Evolutionary conservation across 2,888 invertebrate species (phyloP).

Genomic region (Lithophane socia): DNA sequence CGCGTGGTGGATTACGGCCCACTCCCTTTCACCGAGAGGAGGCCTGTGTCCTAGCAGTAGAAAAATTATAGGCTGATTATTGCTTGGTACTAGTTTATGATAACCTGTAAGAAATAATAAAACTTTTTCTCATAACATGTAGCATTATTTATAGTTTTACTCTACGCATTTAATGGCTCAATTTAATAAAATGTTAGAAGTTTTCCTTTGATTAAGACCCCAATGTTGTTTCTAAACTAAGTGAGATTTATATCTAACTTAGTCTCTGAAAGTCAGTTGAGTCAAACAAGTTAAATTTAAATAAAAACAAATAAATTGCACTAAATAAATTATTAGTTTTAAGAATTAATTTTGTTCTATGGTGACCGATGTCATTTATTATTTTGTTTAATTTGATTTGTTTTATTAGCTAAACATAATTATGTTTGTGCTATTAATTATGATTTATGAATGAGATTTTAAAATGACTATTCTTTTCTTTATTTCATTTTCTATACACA

Average conservation of each 20-base stretch:
- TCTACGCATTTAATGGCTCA: background rate
- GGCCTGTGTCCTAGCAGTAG: too few species aligned
- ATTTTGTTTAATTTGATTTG: conserved; percentile 6
- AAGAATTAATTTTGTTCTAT: conserved; percentile 26
- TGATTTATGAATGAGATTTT: background rate
- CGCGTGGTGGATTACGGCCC: too few species aligned
- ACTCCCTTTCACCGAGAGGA: too few species aligned
- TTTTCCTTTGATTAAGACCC: conserved; percentile 12
- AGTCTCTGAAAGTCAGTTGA: conserved; percentile 33
- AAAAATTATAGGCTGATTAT: too few species aligned
- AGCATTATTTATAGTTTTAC: background rate
- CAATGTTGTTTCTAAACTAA: conserved; percentile 11
- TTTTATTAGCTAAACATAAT: background rate
- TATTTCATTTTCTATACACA: too few species aligned
- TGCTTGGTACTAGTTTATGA: background rate
- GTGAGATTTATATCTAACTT: conserved; percentile 30
- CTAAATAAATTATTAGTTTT: conserved; percentile 32
- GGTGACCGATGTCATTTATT: conserved; percentile 14
- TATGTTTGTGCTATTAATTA: background rate
- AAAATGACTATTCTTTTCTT: too few species aligned
- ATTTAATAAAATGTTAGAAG: conserved; percentile 23
- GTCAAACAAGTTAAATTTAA: conserved; percentile 33
- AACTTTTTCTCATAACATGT: background rate
- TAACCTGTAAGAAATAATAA: background rate
- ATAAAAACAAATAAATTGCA: conserved; percentile 24